A percentile compares a stretch with the other conserved stretches of the same genome.
These are phyloP conservation scores for Pedionomus torquatus DNA, from an alignment of 2,113 vertebrate genomes.

Conservation along the genomic window DNA sequence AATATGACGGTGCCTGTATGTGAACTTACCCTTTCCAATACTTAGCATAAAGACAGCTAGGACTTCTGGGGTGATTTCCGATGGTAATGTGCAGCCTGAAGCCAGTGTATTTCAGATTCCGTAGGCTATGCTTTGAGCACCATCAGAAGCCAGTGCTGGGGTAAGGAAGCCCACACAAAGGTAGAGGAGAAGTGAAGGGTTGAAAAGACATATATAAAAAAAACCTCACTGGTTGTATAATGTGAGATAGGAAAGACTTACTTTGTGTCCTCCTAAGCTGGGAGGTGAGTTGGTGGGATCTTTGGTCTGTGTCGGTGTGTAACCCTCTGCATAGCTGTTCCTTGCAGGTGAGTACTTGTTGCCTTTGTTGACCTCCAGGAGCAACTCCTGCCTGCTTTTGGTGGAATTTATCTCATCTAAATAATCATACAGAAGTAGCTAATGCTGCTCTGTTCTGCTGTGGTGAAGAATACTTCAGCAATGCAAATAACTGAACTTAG, in stretches of 20 bases:
- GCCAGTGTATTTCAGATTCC: neutral
- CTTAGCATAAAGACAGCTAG: neutral
- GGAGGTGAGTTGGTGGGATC: neutral
- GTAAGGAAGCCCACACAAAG: neutral
- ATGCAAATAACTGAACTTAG: neutral
- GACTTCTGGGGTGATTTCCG: neutral
- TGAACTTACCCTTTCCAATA: neutral
- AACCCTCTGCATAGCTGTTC: neutral
- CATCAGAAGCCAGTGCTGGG: neutral
- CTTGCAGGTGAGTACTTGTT: fast-evolving
- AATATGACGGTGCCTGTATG: neutral
- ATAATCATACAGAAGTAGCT: neutral
- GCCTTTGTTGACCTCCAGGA: neutral
- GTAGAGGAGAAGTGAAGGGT: neutral
- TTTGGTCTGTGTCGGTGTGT: neutral
- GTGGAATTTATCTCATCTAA: neutral
- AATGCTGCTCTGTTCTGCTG: neutral
- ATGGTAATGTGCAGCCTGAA: neutral
- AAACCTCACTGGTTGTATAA: neutral
- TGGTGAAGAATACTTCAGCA: neutral
- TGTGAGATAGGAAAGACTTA: neutral
- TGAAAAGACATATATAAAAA: neutral
- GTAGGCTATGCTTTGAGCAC: neutral
- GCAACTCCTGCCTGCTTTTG: neutral
- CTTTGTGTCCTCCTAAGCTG: neutral